Evolutionary conservation across 2,888 invertebrate species (phyloP), one percentile per base, ranked within the genome.

Genomic region (Eilema sororculum): DNA sequence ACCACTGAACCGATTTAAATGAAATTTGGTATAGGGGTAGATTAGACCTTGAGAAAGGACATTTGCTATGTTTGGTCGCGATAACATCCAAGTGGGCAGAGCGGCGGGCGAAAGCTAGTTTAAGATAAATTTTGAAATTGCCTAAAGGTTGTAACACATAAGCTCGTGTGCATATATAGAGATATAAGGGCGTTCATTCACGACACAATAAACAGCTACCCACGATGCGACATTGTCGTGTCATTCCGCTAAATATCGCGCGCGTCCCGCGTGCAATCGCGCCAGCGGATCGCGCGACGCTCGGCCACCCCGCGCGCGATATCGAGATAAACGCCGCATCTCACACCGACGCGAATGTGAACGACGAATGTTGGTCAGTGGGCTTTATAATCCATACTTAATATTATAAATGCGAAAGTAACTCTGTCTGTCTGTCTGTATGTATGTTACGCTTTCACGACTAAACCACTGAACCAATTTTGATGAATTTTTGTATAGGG

Each of bases 241-340:
- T 91, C 90, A 87, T 83, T 87, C 83, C 80, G 88, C 90, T 87
- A 90, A 87, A 89, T 89, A 89, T 89, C 89, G 86, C 87, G 84
- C 86, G 85, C 84, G 85, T 83, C 78, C 80, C 83, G 82, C 86
- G 83, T 74, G 80, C 79, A 83, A 90, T 90, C 89, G 87, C 85
- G 78, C 41, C 78, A 82, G 75, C 69, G 80, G 77, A 89, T 89
- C 89, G 86, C 88, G 87, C 86, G 84, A 85, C 86, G 84, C 83
- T 78, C 87, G 91, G 87, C 91, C 91, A 91, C 91, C 91, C 90
- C 90, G 89, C 85, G 84, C 73, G 85, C 74, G 85, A 84, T 86
- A 79, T 78, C 77, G 71, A 80, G 89, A 89, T 89, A 87, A 81
- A 65, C 78, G 78, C 61, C 66, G 77, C 33, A 61, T 8, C 56